Conservation (phyloP, 2,797 vertebrate genomes). For the Oreortyx pictus region DNA sequence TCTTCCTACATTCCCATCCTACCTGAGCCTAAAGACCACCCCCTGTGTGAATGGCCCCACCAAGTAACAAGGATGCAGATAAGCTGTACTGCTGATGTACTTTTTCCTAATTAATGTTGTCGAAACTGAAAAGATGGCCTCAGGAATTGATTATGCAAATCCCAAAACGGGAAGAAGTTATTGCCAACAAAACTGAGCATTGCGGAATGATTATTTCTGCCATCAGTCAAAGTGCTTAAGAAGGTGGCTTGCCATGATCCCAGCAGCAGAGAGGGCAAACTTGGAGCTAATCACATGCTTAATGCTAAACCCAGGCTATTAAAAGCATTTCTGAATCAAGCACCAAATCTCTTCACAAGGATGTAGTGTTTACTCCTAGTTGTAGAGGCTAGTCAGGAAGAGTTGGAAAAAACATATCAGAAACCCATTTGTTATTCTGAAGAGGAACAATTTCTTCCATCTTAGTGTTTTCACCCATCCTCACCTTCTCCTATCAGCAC, state of each 20-base stretch:
- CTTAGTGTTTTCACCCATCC: not conserved
- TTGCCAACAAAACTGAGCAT: not conserved
- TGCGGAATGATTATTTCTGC: constrained; percentile 2
- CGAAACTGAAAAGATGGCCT: not conserved
- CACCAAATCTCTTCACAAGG: not conserved
- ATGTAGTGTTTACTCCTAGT: not conserved
- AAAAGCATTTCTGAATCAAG: not conserved
- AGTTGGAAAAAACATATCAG: constrained; percentile 7
- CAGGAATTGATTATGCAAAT: constrained; percentile 18
- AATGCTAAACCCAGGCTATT: not conserved
- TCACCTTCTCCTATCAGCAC: not conserved
- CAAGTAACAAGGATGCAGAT: not conserved
- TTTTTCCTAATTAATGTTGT: not conserved
- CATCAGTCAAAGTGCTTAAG: not conserved
- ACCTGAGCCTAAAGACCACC: not conserved
- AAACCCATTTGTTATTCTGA: constrained; percentile 23
- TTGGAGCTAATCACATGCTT: not conserved
- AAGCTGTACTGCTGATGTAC: not conserved
- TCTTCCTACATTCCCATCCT: not conserved
- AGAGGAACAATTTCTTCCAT: constrained; percentile 40
- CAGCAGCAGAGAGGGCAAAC: not conserved
- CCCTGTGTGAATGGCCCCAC: rapidly evolving
- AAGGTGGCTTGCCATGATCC: not conserved
- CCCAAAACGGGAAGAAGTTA: not conserved
- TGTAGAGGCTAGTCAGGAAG: not conserved